Conservation (phyloP, 2,888 invertebrate genomes). For the Hypercompe scribonia region DNA sequence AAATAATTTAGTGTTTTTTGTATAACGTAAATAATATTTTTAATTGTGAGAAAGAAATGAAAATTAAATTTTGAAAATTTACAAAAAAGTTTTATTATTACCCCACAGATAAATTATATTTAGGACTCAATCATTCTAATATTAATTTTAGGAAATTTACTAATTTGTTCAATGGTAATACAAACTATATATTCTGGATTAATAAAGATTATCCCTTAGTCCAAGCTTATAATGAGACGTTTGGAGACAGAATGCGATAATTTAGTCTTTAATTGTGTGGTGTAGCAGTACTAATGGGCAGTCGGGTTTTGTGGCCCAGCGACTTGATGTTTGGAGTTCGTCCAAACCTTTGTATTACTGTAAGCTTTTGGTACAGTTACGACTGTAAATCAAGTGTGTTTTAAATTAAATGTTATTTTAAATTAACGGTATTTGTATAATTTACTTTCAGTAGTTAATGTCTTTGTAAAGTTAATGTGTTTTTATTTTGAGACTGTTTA, state of each 20-base stretch:
- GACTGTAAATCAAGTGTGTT: background rate
- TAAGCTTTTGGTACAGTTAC: background rate
- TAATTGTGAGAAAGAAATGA: too few species aligned
- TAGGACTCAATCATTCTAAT: background rate
- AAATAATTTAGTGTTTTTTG: too few species aligned
- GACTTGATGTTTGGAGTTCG: conserved; percentile 41
- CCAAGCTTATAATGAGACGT: conserved; percentile 19
- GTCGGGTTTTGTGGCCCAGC: conserved; percentile 36
- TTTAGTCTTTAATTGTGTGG: conserved; percentile 42
- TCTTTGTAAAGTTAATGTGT: background rate
- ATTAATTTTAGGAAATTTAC: background rate
- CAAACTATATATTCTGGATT: conserved; percentile 1
- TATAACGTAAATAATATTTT: too few species aligned
- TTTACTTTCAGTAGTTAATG: background rate
- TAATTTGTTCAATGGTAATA: conserved; percentile 12
- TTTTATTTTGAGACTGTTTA: too few species aligned
- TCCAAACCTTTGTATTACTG: conserved; percentile 39
- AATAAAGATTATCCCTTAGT: conserved; percentile 17
- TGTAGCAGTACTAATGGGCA: conserved; percentile 38
- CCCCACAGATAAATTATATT: too few species aligned
- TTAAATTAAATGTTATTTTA: background rate
- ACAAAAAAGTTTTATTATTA: too few species aligned
- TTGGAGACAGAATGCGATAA: conserved; percentile 30
- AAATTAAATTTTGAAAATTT: too few species aligned
- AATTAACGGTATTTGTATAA: background rate